A percentile compares a stretch with the other conserved stretches of the same genome.
These are phyloP conservation scores for Grus americana DNA, from an alignment of 2,113 vertebrate genomes.

Conservation along the genomic window DNA sequence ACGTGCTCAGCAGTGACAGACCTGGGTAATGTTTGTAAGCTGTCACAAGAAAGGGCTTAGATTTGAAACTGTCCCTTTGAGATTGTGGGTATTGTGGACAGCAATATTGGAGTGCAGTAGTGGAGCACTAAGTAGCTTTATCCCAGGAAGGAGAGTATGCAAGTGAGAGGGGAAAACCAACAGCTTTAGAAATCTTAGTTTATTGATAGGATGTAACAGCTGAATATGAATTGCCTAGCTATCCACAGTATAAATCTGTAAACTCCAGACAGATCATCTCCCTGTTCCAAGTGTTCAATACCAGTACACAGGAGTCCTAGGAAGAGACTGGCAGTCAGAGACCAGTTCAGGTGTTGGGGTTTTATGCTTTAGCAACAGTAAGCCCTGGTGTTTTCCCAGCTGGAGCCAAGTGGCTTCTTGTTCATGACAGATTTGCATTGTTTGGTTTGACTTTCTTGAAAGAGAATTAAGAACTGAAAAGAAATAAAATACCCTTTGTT, in stretches of 20 bases:
- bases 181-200: neutral
- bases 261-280: neutral
- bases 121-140: neutral
- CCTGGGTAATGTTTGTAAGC: neutral
- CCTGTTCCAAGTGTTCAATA: neutral
- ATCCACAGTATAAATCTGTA: neutral
- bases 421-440: neutral
- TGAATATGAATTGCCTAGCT: neutral
- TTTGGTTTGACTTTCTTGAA: neutral
- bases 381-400: neutral
- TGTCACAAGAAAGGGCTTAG: neutral
- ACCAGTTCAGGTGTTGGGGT: neutral
- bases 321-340: neutral
- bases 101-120: neutral
- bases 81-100: neutral
- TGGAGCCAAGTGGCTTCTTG: neutral
- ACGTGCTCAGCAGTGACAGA: neutral
- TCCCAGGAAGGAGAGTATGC: neutral
- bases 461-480: neutral
- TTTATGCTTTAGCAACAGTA: neutral
- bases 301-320: neutral
- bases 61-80: neutral
- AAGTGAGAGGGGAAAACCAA: neutral
- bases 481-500: neutral
- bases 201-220: neutral